Evolutionary conservation across 2,113 vertebrate genomes (phyloP).

Genomic region (Cebus imitator): DNA sequence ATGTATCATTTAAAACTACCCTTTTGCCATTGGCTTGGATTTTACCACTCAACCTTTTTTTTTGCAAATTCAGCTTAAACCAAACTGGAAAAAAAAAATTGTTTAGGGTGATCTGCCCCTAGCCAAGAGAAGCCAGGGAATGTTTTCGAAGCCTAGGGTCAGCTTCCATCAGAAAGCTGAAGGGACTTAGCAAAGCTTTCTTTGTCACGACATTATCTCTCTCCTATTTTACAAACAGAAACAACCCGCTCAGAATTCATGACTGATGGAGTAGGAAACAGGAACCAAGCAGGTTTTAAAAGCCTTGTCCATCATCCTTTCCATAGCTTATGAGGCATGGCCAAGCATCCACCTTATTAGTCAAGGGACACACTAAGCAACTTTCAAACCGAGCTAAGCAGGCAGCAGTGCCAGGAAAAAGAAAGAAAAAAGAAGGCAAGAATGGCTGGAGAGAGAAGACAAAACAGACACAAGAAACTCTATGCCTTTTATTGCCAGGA

Average conservation of each 20-base stretch:
- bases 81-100: not conserved
- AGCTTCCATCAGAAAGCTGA: not conserved
- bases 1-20: not conserved
- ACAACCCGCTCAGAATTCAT: conserved; percentile 54
- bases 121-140: not conserved
- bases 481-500: not conserved
- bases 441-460: not conserved
- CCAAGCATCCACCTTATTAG: conserved; percentile 65
- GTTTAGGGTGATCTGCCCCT: not conserved
- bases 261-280: conserved; percentile 51
- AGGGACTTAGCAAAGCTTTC: not conserved
- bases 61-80: not conserved
- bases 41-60: not conserved
- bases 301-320: conserved; percentile 74
- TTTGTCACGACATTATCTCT: not conserved
- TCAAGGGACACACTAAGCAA: conserved; percentile 47
- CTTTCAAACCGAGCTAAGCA: conserved; percentile 36
- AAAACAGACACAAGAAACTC: not conserved
- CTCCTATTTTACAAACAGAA: conserved; percentile 66
- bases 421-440: not conserved
- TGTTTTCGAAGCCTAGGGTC: not conserved
- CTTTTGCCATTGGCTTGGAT: not conserved
- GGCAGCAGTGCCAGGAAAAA: not conserved
- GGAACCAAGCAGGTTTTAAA: conserved; percentile 68
- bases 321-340: conserved; percentile 52